Evolutionary conservation across 2,888 invertebrate species (phyloP), one percentile per base, ranked within the genome.

Genomic region (Linnaemya vulpina): DNA sequence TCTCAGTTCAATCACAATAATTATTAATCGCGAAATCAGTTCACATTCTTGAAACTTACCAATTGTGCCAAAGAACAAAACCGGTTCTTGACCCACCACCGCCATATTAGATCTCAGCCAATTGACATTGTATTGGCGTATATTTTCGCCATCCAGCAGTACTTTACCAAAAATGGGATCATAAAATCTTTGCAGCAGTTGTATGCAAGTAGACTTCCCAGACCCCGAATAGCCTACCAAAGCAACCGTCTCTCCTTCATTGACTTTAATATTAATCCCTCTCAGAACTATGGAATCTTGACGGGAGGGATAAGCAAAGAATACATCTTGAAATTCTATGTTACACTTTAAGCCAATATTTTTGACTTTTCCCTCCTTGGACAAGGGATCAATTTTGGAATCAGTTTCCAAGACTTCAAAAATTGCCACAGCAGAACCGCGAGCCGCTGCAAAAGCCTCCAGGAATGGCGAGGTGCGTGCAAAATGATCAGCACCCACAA

Each of bases 1-100:
- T 3, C 5, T 30, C 30, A 30, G 5, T 30, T 30, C 30, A 30
- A 5, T 30, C 30, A 30, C 5, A 30, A 30, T 30, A 30, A 2
- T 30, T 30, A 30, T 40, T 40, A 40, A 11, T 8, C 3, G 38
- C 5, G 11, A 8, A 40, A 11, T 40, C 38, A 40, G 1, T 13
- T 13, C 2, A 22, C 7, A n/a, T 43, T n/a, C 40, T 3, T 20
- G 17, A 46, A 53, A 22, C 67, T 68, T 85, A 91, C 90, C 89
- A 83, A 98, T 96, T 30, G 95, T 95, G 5, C 96, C 95, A 88
- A 96, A 95, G 91, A 98, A 98, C 10, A 98, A 93, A 5, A 96
- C 95, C 0, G 97, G 98, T 87, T 98, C 98, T 91, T 98, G 98
- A 0, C 97, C 96, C 15, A 98, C 98, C 3, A 97, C 94, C 0